Percentiles rank a stretch among this genome's conserved stretches.
These are phyloP conservation scores for Notocelia uddmanniana DNA, from an alignment of 2,888 invertebrate species.

Conservation along the genomic window DNA sequence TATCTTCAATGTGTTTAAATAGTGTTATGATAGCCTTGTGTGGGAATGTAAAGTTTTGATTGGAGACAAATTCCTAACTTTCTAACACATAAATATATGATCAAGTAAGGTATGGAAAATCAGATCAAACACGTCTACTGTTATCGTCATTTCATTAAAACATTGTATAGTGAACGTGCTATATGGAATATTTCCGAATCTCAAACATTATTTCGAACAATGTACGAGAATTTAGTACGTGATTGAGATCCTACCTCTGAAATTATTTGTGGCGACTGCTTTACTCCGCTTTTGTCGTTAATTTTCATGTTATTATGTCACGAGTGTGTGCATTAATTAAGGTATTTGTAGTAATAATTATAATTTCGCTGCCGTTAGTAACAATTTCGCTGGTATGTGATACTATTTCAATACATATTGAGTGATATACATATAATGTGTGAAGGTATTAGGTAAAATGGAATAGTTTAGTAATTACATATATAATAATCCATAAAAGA, in stretches of 20 bases:
- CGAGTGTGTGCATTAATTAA: background rate
- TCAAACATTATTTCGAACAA: constrained; percentile 1
- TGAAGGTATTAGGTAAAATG: too few relatives aligned
- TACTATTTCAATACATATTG: too few relatives aligned
- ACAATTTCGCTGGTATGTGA: too few relatives aligned
- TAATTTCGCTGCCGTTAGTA: too few relatives aligned
- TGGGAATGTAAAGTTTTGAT: too few relatives aligned
- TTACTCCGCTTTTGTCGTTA: background rate
- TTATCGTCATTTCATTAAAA: constrained; percentile 6
- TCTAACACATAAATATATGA: background rate
- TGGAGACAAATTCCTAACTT: too few relatives aligned
- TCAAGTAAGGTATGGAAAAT: background rate
- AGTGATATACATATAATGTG: too few relatives aligned
- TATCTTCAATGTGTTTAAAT: background rate
- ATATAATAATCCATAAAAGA: too few relatives aligned
- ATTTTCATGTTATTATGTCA: background rate
- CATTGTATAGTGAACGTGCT: background rate
- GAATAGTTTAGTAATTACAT: too few relatives aligned
- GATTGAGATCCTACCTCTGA: background rate
- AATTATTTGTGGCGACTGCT: constrained; percentile 7
- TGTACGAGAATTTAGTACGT: background rate
- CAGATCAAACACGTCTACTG: background rate
- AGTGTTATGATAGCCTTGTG: too few relatives aligned
- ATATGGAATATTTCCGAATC: background rate
- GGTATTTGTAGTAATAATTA: background rate